Evolutionary conservation across 1,140 invertebrate species (phyloP).

Genomic region (Calliopsis andreniformis): DNA sequence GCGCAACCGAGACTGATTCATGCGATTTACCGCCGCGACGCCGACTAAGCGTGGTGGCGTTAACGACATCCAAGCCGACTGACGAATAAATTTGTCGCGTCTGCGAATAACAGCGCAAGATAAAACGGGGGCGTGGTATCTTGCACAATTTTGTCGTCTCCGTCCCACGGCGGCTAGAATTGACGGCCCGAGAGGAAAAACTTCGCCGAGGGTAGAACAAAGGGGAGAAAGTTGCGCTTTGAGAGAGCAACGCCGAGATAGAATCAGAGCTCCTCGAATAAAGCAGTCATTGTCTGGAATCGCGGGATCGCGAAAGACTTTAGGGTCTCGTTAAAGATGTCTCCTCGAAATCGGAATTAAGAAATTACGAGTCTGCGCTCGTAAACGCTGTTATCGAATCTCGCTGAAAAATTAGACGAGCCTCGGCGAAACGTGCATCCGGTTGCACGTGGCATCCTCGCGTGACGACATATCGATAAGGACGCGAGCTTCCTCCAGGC

Average conservation of each 20-base stretch:
- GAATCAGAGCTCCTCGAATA: not conserved
- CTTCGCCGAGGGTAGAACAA: constrained; percentile 20
- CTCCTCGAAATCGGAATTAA: not conserved
- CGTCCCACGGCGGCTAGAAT: constrained; percentile 14
- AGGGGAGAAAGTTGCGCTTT: constrained; percentile 28
- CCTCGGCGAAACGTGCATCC: constrained; percentile 40
- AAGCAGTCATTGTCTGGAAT: not conserved
- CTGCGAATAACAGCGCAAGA: constrained; percentile 31
- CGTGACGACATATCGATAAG: constrained; percentile 37
- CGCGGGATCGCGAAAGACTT: not conserved
- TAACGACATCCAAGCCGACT: constrained; percentile 15
- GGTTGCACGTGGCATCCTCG: constrained; percentile 3
- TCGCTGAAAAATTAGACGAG: not conserved
- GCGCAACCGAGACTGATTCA: constrained; percentile 22
- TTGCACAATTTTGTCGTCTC: constrained; percentile 10
- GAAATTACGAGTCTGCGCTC: not conserved
- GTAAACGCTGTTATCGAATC: constrained; percentile 26
- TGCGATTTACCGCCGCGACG: not conserved
- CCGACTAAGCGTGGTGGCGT: not conserved
- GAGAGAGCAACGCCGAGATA: not conserved
- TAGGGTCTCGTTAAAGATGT: not conserved
- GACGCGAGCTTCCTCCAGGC: constrained; percentile 30
- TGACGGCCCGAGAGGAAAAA: not conserved
- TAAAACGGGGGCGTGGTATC: constrained; percentile 3
- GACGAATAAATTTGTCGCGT: constrained; percentile 37